These are phyloP conservation scores for Bradypodion ventrale DNA, from an alignment of 2,797 vertebrate genomes.

Conservation along the genomic window DNA sequence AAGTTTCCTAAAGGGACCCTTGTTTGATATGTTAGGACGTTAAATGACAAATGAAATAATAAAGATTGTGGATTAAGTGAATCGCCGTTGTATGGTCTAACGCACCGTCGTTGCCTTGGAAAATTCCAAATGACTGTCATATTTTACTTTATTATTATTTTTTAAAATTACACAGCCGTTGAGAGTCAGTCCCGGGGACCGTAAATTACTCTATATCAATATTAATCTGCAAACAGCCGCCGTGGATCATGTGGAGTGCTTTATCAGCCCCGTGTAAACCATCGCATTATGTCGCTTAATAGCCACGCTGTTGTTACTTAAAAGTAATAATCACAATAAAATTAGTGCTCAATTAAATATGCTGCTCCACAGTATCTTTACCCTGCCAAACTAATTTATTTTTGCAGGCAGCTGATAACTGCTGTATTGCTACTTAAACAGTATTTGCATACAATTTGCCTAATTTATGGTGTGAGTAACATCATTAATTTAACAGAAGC, in stretches of 20 bases:
- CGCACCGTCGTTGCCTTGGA: slow-evolving; percentile 38
- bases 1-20: slow-evolving; percentile 60
- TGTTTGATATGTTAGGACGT: slow-evolving; percentile 65
- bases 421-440: slow-evolving; percentile 66
- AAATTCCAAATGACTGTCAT: slow-evolving; percentile 69
- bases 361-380: slow-evolving; percentile 59
- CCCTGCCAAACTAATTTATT: slow-evolving; percentile 72
- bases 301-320: slow-evolving; percentile 69
- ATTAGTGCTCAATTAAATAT: slow-evolving; percentile 72
- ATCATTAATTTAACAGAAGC: slow-evolving; percentile 73
- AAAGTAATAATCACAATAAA: slow-evolving; percentile 74
- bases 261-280: slow-evolving; percentile 68
- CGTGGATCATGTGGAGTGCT: slow-evolving; percentile 52
- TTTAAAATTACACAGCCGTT: slow-evolving; percentile 59
- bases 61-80: slow-evolving; percentile 58
- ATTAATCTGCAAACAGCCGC: slow-evolving; percentile 65
- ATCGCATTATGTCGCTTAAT: slow-evolving; percentile 58
- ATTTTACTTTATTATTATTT: slow-evolving; percentile 50
- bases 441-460: slow-evolving; percentile 76
- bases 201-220: slow-evolving; percentile 65
- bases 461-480: slow-evolving; percentile 73
- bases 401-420: slow-evolving; percentile 72
- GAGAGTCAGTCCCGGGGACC: slow-evolving; percentile 59
- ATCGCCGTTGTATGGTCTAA: slow-evolving; percentile 63
- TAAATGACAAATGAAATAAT: slow-evolving; percentile 37